A percentile compares a stretch with the other conserved stretches of the same genome.
These are phyloP conservation scores for Ostrea edulis DNA, from an alignment of 1,140 invertebrate genomes.

Conservation along the genomic window DNA sequence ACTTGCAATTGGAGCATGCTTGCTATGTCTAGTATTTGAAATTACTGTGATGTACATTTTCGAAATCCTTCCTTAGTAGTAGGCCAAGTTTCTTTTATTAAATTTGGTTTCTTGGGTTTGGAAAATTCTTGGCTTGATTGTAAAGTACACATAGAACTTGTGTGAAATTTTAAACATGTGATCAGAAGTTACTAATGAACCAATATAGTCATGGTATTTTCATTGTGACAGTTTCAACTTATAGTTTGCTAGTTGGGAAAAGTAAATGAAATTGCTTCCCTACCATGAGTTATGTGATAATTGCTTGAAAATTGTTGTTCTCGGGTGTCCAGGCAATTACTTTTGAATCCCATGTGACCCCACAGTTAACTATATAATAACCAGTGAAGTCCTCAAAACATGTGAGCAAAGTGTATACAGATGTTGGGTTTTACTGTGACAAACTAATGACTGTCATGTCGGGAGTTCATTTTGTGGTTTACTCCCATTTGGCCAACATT, in stretches of 20 bases:
- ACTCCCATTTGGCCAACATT: too few species aligned
- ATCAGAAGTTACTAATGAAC: neutral
- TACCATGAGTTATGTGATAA: conserved; percentile 7
- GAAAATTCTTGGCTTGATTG: neutral
- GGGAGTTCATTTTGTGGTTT: too few species aligned
- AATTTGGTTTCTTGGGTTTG: neutral
- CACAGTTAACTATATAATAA: neutral
- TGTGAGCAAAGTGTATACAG: neutral
- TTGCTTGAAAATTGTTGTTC: conserved; percentile 3
- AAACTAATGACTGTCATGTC: neutral
- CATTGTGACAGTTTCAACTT: neutral
- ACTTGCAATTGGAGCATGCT: neutral
- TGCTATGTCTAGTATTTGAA: neutral
- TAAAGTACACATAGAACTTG: neutral
- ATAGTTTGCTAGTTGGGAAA: neutral
- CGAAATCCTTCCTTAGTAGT: neutral
- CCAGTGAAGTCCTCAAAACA: neutral
- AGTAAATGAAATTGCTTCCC: conserved; percentile 2
- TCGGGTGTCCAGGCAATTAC: conserved; percentile 18
- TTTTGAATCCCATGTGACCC: neutral
- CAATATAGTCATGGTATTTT: neutral
- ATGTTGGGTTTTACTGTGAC: neutral
- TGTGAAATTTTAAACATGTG: neutral
- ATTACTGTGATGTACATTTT: neutral
- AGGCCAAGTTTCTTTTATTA: neutral